Conservation (phyloP, 2,888 invertebrate species). For the Crocallis elinguaria region DNA sequence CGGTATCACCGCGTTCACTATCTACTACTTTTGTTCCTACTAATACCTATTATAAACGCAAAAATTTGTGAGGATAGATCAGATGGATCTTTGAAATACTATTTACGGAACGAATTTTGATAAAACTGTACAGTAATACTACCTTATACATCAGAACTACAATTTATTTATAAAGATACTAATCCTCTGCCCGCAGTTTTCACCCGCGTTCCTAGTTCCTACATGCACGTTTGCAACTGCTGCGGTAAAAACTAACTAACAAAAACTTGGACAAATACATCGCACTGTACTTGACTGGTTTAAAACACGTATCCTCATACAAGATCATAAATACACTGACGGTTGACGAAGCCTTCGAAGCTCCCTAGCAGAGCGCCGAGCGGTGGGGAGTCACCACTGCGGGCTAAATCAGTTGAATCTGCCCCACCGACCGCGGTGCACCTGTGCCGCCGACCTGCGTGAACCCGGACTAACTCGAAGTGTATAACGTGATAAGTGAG, state of each 20-base stretch:
- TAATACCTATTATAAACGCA: too few relatives aligned
- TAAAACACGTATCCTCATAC: constrained; percentile 37
- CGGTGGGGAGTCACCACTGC: constrained; percentile 46
- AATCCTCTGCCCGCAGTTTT: too few relatives aligned
- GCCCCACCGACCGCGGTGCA: constrained; percentile 44
- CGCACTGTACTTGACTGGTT: constrained; percentile 47
- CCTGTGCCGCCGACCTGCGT: constrained; percentile 48
- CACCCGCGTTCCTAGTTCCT: too few relatives aligned
- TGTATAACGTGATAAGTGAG: constrained; percentile 57
- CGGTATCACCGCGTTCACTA: too few relatives aligned
- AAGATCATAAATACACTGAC: not conserved
- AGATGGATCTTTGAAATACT: too few relatives aligned
- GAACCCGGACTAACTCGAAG: constrained; percentile 47
- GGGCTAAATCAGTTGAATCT: constrained; percentile 64
- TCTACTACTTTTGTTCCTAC: too few relatives aligned
- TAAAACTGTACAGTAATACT: too few relatives aligned
- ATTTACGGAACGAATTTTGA: too few relatives aligned
- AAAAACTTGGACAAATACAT: not conserved
- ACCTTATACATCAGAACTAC: too few relatives aligned
- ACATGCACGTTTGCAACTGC: not conserved
- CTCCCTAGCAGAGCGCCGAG: constrained; percentile 45
- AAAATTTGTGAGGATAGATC: too few relatives aligned
- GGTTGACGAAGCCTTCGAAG: constrained; percentile 51
- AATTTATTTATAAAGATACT: too few relatives aligned
- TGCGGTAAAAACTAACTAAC: not conserved